Base-by-base conservation (phyloP, 2,113 vertebrate genomes). In the Nyctibius bracteatus region DNA sequence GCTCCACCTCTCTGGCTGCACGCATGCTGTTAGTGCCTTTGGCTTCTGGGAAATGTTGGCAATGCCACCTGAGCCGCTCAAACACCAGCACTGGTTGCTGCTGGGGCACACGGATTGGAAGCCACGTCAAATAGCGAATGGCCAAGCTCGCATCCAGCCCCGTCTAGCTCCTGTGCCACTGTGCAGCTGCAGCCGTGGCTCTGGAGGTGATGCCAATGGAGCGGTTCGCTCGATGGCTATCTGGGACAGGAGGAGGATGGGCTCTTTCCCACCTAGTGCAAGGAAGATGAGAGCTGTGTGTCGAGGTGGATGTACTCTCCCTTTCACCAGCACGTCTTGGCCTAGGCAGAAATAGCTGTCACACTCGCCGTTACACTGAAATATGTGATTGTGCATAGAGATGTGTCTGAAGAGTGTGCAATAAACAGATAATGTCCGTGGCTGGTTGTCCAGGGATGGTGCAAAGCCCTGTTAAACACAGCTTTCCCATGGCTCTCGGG, bases 311-410 rank as follows among this genome's bases (percentile, higher is more conserved):
- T 27, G 7, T 31, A 19, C 13, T 11, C 21, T 59, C 39, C 61
- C 44, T 75, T 71, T 54, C 73, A 51, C 28, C 71, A 68, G 46
- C 41, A 14, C 25, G 12, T 21, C 49, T 61, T 14, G 2, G 47
- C 22, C 47, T 39, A 46, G 51, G 65, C 27, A 52, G 12, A 5
- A 47, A 16, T 9, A 74, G 33, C 39, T 7, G 0, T 12, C 39
- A 4, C 6, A 5, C 24, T 52, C 3, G 0, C 12, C 12, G 5
- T 17, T 15, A 28, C 52, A 37, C 3, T 0, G 2, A 49, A 37
- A 37, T 28, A 8, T 3, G 7, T 43, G 24, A 71, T 63, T 22
- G 12, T 31, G 25, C 22, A 21, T 10, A 12, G 71, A 33, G 51
- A 14, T 44, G 39, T 4, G 4, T 49, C 59, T 39, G 72, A 14